These are phyloP conservation scores for Geotrypetes seraphini DNA, from an alignment of 2,797 vertebrate genomes.

Conservation along the genomic window DNA sequence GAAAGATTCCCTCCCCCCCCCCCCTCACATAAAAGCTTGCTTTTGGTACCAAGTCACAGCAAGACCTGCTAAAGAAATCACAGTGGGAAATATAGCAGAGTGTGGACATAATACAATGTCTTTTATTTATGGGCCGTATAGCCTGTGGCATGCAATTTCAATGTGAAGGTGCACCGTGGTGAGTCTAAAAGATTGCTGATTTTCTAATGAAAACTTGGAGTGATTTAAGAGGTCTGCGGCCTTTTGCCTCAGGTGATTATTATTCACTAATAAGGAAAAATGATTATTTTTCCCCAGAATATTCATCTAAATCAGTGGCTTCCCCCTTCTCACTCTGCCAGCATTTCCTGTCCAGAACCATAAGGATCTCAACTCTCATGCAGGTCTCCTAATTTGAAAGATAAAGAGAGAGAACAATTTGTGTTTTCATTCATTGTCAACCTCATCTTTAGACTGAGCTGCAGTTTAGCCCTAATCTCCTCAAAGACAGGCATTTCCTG, in stretches of 20 bases:
- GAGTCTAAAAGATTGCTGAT: slow-evolving; percentile 21
- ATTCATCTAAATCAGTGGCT: slow-evolving; percentile 11
- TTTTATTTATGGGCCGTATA: slow-evolving; percentile 32
- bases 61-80: slow-evolving; percentile 23
- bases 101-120: slow-evolving; percentile 23
- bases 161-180: slow-evolving; percentile 3
- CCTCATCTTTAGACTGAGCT: slow-evolving; percentile 16
- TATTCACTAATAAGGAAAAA: slow-evolving; percentile 19
- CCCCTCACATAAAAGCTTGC: slow-evolving; percentile 17
- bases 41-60: slow-evolving; percentile 30
- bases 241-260: slow-evolving; percentile 24
- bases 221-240: slow-evolving; percentile 26
- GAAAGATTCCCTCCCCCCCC: slow-evolving; percentile 11
- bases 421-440: slow-evolving; percentile 21
- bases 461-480: slow-evolving; percentile 16
- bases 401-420: slow-evolving; percentile 17
- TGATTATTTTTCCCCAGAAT: slow-evolving; percentile 19
- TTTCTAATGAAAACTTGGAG: slow-evolving; percentile 30
- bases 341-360: slow-evolving; percentile 8
- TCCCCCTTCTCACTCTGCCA: slow-evolving; percentile 15
- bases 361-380: slow-evolving; percentile 15
- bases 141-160: slow-evolving; percentile 31
- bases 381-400: slow-evolving; percentile 13
- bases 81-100: slow-evolving; percentile 17
- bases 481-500: slow-evolving; percentile 3